A percentile compares a stretch with the other conserved stretches of the same genome.
These are phyloP conservation scores for Synergus laeviventris DNA, from an alignment of 2,888 invertebrate species.

Conservation along the genomic window DNA sequence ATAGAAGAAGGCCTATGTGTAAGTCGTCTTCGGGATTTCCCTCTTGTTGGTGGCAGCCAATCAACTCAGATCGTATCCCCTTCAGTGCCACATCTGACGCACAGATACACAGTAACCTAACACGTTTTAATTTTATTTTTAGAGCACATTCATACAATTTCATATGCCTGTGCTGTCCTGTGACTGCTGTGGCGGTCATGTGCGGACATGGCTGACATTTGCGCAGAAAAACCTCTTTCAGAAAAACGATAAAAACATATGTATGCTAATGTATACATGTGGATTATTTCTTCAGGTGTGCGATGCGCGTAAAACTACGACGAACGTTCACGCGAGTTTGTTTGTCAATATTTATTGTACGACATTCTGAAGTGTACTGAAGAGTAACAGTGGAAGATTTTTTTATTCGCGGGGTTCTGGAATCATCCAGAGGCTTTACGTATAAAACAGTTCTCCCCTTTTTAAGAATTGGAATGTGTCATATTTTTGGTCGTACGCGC, in stretches of 20 bases:
- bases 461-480: no score
- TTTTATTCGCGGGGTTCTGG: no score
- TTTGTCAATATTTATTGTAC: not conserved
- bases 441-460: no score
- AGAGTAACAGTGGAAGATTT: no score
- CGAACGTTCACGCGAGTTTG: not conserved
- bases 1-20: slow-evolving; percentile 48
- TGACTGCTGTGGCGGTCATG: not conserved
- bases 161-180: no score
- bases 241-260: not conserved
- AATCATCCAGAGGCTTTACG: no score
- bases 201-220: not conserved
- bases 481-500: no score
- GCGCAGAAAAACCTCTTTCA: slow-evolving; percentile 6
- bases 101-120: no score
- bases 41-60: slow-evolving; percentile 64
- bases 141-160: slow-evolving; percentile 12
- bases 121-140: slow-evolving; percentile 43
- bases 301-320: no score
- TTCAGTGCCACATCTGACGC: slow-evolving; percentile 46
- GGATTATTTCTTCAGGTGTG: not conserved
- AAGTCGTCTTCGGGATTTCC: slow-evolving; percentile 65
- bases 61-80: slow-evolving; percentile 46
- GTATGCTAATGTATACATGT: not conserved
- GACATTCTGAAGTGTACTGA: no score